Evolutionary conservation across 2,888 invertebrate species (phyloP).

Genomic region (Temnothorax rugatulus): DNA sequence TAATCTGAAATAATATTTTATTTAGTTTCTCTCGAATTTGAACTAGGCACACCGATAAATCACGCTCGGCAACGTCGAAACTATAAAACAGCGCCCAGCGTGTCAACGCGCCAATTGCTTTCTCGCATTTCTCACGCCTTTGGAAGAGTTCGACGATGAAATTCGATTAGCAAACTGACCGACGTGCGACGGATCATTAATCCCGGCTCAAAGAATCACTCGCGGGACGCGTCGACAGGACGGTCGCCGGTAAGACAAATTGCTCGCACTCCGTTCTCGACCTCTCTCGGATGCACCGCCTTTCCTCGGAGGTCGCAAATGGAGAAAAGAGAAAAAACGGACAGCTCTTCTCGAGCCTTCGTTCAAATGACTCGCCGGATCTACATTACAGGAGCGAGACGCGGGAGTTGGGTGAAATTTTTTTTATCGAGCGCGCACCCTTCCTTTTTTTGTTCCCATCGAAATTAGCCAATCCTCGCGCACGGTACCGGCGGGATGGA

Average conservation of each 20-base stretch:
- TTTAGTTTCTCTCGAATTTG: background rate
- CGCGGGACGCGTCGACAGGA: constrained; percentile 42
- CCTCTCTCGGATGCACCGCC: constrained; percentile 42
- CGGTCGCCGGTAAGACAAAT: constrained; percentile 51
- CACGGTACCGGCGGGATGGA: background rate
- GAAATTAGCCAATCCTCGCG: constrained; percentile 15
- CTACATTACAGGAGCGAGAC: constrained; percentile 10
- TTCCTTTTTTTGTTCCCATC: background rate
- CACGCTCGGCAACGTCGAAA: background rate
- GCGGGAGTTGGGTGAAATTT: constrained; percentile 11
- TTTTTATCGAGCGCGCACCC: constrained; percentile 17
- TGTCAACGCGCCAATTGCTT: constrained; percentile 12
- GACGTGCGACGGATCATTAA: constrained; percentile 44
- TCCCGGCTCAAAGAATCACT: constrained; percentile 36
- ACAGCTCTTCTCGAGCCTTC: constrained; percentile 7
- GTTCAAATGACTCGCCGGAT: constrained; percentile 32
- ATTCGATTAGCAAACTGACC: constrained; percentile 54
- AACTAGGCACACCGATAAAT: constrained; percentile 22
- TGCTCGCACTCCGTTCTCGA: constrained; percentile 37
- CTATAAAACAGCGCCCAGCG: constrained; percentile 21
- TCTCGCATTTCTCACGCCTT: constrained; percentile 13
- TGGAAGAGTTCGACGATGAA: constrained; percentile 34
- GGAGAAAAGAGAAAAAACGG: constrained; percentile 19
- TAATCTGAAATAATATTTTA: background rate
- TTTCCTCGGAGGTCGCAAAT: constrained; percentile 23